A percentile compares a stretch with the other conserved stretches of the same genome.
These are phyloP conservation scores for Leptinotarsa rubiginosa DNA, from an alignment of 2,888 invertebrate species.

Conservation along the genomic window DNA sequence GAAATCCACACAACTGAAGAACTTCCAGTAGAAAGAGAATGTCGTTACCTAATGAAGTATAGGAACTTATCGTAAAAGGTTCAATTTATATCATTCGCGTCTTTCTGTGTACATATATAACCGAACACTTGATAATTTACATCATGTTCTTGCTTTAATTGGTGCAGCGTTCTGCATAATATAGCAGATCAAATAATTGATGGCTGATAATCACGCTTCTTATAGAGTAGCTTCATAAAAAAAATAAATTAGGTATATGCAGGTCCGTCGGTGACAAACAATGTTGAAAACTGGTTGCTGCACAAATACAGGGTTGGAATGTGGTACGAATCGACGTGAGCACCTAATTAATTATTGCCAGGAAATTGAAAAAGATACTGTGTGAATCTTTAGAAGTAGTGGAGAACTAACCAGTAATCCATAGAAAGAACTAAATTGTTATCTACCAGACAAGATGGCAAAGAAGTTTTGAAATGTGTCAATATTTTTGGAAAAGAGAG, in stretches of 20 bases:
- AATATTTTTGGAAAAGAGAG: too few species aligned
- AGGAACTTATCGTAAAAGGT: constrained; percentile 35
- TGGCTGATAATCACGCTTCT: constrained; percentile 39
- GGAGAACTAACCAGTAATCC: too few species aligned
- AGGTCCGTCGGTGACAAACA: constrained; percentile 13
- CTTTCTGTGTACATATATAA: constrained; percentile 21
- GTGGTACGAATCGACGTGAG: too few species aligned
- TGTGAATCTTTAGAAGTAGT: too few species aligned
- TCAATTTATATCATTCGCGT: constrained; percentile 28
- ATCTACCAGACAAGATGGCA: too few species aligned
- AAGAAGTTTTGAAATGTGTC: too few species aligned
- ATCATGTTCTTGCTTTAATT: constrained; percentile 38
- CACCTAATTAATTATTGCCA: too few species aligned
- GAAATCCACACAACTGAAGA: neutral
- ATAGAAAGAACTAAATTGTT: too few species aligned
- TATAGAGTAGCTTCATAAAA: constrained; percentile 1
- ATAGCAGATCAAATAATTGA: constrained; percentile 34
- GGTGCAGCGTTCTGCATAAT: constrained; percentile 38
- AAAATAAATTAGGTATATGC: constrained; percentile 12
- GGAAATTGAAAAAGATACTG: too few species aligned
- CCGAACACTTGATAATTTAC: constrained; percentile 38
- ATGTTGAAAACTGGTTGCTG: constrained; percentile 14
- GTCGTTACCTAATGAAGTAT: constrained; percentile 32
- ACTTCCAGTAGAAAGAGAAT: constrained; percentile 18
- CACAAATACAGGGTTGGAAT: neutral